Conservation (phyloP, 1,140 invertebrate genomes). For the Heliothis subflexa region DNA sequence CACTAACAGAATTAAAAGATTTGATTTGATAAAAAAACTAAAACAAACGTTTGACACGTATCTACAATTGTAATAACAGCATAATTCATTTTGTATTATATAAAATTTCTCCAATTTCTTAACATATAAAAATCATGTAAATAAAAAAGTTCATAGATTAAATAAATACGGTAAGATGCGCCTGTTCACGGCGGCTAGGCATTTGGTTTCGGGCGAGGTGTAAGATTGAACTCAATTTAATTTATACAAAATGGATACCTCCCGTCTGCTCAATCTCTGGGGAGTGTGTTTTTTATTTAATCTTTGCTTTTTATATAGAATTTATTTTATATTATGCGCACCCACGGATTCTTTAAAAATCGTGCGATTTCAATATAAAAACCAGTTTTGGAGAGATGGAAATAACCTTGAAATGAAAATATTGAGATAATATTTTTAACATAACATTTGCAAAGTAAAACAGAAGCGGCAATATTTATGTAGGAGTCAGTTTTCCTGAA, state of each 20-base stretch:
- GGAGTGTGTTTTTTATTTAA: slow-evolving; percentile 44
- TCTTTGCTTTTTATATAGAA: slow-evolving; percentile 31
- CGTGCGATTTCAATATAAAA: not conserved
- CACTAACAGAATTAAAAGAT: no score
- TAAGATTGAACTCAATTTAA: slow-evolving; percentile 56
- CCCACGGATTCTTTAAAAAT: not conserved
- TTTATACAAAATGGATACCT: slow-evolving; percentile 55
- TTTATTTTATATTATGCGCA: slow-evolving; percentile 25
- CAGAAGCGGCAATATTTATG: not conserved
- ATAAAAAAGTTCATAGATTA: slow-evolving; percentile 6
- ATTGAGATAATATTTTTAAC: no score
- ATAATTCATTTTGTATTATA: no score
- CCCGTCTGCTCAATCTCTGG: slow-evolving; percentile 30
- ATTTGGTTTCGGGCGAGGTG: slow-evolving; percentile 47
- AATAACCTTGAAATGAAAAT: not conserved
- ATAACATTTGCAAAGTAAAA: not conserved
- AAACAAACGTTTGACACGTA: no score
- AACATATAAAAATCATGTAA: not conserved
- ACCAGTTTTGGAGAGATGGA: not conserved
- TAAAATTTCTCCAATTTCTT: not conserved
- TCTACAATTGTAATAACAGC: no score
- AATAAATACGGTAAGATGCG: slow-evolving; percentile 6
- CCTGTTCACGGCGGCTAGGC: slow-evolving; percentile 27
- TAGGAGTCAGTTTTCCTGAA: not conserved
- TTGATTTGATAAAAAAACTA: no score